Percentiles rank a stretch among this genome's conserved stretches.
phyloP scores from a whole-genome alignment of 2,797 vertebrate species.

The Aulostomus chinensis region DNA sequence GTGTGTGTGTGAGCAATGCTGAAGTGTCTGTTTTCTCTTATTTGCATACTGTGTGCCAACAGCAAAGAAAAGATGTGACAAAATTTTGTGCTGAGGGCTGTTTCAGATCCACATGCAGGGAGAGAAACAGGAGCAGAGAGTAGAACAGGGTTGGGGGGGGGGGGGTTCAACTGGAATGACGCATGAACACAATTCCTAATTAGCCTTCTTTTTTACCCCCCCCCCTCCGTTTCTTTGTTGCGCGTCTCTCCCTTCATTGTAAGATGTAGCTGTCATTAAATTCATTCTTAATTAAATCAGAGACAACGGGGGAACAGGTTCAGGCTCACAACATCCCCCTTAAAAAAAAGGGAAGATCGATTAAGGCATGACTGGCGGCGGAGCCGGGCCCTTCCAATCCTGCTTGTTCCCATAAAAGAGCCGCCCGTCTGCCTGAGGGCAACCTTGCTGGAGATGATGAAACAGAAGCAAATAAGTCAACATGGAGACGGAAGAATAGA shows the following conservation, averaged over 20 bases:
- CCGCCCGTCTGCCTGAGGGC: constrained; percentile 72
- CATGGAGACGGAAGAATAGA: constrained; percentile 55
- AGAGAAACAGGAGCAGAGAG: constrained; percentile 16
- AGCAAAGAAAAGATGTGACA: constrained; percentile 66
- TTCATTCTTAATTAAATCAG: constrained; percentile 77
- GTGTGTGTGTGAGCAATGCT: constrained; percentile 51
- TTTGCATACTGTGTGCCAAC: constrained; percentile 71
- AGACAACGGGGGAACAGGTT: constrained; percentile 73
- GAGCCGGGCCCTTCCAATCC: constrained; percentile 28
- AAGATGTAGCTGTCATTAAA: constrained; percentile 73
- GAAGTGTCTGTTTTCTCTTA: constrained; percentile 64
- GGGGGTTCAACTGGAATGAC: constrained; percentile 61
- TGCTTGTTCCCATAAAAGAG: constrained; percentile 69
- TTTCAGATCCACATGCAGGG: constrained; percentile 43
- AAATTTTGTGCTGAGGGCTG: constrained; percentile 40
- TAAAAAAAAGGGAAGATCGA: constrained; percentile 62
- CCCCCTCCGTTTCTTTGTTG: constrained; percentile 42
- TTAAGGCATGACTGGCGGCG: constrained; percentile 24
- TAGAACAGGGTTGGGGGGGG: constrained; percentile 43
- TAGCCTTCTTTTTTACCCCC: constrained; percentile 44
- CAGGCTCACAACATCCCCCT: constrained; percentile 71
- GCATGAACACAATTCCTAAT: constrained; percentile 68
- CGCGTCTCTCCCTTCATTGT: constrained; percentile 51
- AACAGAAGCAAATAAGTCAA: constrained; percentile 73
- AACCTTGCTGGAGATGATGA: constrained; percentile 79